Evolutionary conservation across 2,797 vertebrate species (phyloP).

Genomic region (Fratercula arctica): DNA sequence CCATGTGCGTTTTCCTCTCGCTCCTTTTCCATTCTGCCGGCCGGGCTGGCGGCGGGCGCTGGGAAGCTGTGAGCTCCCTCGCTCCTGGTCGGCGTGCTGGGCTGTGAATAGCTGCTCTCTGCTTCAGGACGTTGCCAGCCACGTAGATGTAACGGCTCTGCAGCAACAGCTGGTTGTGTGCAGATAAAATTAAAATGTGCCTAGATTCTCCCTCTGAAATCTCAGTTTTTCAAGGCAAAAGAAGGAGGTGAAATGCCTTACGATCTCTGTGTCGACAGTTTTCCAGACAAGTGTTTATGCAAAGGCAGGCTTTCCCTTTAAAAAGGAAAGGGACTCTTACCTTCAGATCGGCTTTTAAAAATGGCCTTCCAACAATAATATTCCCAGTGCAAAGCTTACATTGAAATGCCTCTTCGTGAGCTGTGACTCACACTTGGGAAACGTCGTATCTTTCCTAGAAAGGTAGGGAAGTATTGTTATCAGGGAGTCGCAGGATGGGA

Average conservation of each 20-base stretch:
- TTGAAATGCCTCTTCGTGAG: background rate
- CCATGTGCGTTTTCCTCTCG: background rate
- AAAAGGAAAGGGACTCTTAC: background rate
- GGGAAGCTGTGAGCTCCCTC: background rate
- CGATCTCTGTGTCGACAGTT: background rate
- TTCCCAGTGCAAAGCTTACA: background rate
- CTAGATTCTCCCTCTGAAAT: background rate
- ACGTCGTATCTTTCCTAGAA: background rate
- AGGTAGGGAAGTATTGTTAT: background rate
- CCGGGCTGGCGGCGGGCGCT: slow-evolving; percentile 9
- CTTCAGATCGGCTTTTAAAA: slow-evolving; percentile 2
- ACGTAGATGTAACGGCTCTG: background rate
- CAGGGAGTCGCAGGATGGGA: background rate
- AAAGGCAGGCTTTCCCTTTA: background rate
- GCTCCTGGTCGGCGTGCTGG: background rate
- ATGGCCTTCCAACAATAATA: background rate
- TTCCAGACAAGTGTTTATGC: background rate
- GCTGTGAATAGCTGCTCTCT: background rate
- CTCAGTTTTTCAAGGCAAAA: background rate
- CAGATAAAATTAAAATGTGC: background rate
- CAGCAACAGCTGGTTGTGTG: background rate
- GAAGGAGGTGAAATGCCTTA: background rate
- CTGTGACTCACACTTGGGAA: background rate
- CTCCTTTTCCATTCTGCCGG: background rate
- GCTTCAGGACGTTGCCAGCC: slow-evolving; percentile 5